Base-by-base conservation (phyloP, 2,888 invertebrate species). In the Pandemis corylana region DNA sequence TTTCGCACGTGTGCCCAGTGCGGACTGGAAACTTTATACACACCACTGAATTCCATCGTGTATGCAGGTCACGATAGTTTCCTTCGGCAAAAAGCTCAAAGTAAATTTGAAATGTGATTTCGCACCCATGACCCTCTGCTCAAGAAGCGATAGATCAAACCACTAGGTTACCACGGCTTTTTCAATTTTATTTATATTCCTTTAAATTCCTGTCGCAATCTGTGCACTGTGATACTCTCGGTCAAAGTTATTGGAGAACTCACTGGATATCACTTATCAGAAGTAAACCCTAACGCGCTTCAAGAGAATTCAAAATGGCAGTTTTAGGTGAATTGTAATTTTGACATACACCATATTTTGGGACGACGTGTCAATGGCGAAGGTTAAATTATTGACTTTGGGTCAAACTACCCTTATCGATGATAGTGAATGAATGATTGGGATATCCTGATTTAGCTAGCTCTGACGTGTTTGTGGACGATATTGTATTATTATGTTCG, bases 271-370 rank as follows among this genome's bases (percentile, higher is more conserved):
- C 42, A 2, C 28, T 28, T 41, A 68, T 5, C 28, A 44, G 61
- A 69, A 65, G 20, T 42, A 10, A 69, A 61, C 69, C 65, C 44
- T 74, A 65, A 65, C 7, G 42, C 65, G 28, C 44, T 20, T 12
- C 0, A 15, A 0, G 28, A 65, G 36, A 44, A 28, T 59, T 5
- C 28, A 69, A 49, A 49, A 41, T 46, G 1, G n/a, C 36, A 4
- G n/a, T 42, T 13, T 0, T n/a, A 41, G 2, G 20, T n/a, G n/a
- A 28, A 7, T 5, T 15, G 66, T 67, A 70, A 75, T 75, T 70
- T 65, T 66, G 66, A 56, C 70, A 70, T 75, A 75, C 67, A 66
- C 46, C 67, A 75, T 75, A 75, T 75, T 70, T 74, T 51, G 75
- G 66, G 66, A 75, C 66, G 74, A 70, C 70, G 75, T 74, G 70